phyloP scores from a whole-genome alignment of 2,113 vertebrate species.

The Toxotes chatareus region DNA sequence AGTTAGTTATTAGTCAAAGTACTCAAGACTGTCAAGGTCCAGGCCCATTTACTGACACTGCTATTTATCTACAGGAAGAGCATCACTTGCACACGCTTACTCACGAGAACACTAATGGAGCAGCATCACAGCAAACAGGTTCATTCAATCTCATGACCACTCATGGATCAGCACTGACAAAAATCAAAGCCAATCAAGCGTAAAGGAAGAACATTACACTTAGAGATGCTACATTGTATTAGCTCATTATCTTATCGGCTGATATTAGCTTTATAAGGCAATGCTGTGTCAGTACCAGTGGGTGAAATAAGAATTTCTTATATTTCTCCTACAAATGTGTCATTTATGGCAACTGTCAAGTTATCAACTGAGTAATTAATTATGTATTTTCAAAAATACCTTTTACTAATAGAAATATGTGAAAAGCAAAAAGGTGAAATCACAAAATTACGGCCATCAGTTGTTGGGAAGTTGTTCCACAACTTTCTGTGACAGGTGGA shows the following conservation, averaged over 20 bases:
- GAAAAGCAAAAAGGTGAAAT: background rate
- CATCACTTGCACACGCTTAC: slow-evolving; percentile 17
- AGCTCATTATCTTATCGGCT: background rate
- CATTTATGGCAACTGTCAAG: background rate
- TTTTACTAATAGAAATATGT: background rate
- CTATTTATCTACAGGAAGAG: slow-evolving; percentile 39
- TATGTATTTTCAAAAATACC: background rate
- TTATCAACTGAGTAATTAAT: background rate
- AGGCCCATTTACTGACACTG: slow-evolving; percentile 48
- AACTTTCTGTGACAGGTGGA: background rate
- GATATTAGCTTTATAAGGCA: background rate
- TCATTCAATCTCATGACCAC: slow-evolving; percentile 5
- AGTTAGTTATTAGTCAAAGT: background rate
- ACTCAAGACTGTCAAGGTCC: slow-evolving; percentile 8
- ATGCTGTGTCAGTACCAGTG: background rate
- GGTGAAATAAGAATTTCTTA: no score
- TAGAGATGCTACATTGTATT: background rate
- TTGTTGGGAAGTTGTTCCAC: background rate
- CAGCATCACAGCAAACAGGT: slow-evolving; percentile 15
- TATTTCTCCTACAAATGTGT: no score
- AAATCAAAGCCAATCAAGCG: slow-evolving; percentile 33
- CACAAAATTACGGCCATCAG: background rate
- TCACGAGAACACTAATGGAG: slow-evolving; percentile 38
- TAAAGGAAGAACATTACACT: background rate
- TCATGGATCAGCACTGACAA: slow-evolving; percentile 9